Conservation (phyloP, 2,888 invertebrate genomes). For the Dynastes hyllus region DNA sequence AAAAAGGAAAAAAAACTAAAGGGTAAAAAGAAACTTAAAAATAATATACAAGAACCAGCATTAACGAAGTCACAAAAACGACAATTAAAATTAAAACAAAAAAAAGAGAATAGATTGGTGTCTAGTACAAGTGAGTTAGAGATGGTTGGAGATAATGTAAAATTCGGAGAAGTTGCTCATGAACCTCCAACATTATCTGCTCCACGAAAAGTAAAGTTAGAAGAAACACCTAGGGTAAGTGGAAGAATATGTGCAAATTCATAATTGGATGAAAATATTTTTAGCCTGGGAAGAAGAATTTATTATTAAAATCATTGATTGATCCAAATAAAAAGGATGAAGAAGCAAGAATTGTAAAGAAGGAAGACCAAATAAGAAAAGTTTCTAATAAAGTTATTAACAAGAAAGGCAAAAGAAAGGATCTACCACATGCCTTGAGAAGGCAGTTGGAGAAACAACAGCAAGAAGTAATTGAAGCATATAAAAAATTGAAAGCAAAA, state of each 20-base stretch:
- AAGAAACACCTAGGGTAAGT: conserved; percentile 69
- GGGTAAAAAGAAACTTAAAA: conserved; percentile 66
- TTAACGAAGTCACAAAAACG: conserved; percentile 74
- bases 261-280: conserved; percentile 59
- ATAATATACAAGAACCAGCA: conserved; percentile 61
- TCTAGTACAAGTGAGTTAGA: conserved; percentile 71
- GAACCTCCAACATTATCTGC: conserved; percentile 80
- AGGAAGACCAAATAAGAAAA: conserved; percentile 61
- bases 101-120: conserved; percentile 69
- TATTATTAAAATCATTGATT: conserved; percentile 76
- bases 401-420: conserved; percentile 76
- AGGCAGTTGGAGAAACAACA: conserved; percentile 77
- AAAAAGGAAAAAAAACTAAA: conserved; percentile 66
- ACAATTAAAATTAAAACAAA: conserved; percentile 72
- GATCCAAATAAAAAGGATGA: conserved; percentile 51
- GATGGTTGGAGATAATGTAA: conserved; percentile 75
- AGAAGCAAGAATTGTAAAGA: conserved; percentile 7
- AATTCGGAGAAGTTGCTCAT: conserved; percentile 84
- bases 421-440: conserved; percentile 75
- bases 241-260: conserved; percentile 2
- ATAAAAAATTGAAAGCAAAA: conserved; percentile 73
- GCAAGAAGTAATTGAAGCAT: conserved; percentile 75
- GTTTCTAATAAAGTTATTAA: conserved; percentile 65
- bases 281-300: conserved; percentile 78
- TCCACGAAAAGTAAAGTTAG: conserved; percentile 72